Base-by-base conservation (phyloP, 2,888 invertebrate genomes). In the Ophraella communa region DNA sequence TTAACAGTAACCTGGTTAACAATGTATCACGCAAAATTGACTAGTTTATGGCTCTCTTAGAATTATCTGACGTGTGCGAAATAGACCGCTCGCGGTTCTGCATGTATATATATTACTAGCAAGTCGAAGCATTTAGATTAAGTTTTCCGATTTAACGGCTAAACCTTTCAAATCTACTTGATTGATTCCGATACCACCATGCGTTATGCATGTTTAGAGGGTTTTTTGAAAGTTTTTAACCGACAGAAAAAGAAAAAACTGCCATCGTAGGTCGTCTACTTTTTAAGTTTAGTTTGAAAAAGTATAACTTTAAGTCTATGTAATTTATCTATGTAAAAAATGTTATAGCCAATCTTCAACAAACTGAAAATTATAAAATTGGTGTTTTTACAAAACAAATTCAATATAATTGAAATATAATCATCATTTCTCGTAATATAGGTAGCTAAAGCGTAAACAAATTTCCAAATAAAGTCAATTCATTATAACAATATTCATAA, bases 51-150 rank as follows among this genome's bases (percentile, higher is more conserved):
- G 76, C 74, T 69, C 69, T 66, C 68, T 67, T 66, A 68, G 74
- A 74, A 77, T 76, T 74, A 77, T 76, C 75, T 76, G 76, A 77
- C 77, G 74, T 74, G 75, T 76, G 76, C 74, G 76, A 78, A 77
- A 77, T 78, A 77, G 75, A 76, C 75, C 73, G 74, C 69, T 73
- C 65, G 75, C 73, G 74, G 73, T 73, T 73, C 70, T 67, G 73
- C 76, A n/a, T n/a, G n/a, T n/a, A 76, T 60, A 51, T 77, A 77
- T 77, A 77, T 77, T 77, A 77, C 76, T n/a, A 72, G 75, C 75
- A 73, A 76, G 76, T 76, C 76, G 71, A 74, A 71, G 73, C 75
- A 67, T 76, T 76, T 76, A 76, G 76, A 76, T 76, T 76, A 76
- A 76, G 76, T 74, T 76, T 73, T 75, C 74, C 76, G 76, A 76